These are phyloP conservation scores for Brachionichthys hirsutus DNA, from an alignment of 2,113 vertebrate genomes.

Conservation along the genomic window DNA sequence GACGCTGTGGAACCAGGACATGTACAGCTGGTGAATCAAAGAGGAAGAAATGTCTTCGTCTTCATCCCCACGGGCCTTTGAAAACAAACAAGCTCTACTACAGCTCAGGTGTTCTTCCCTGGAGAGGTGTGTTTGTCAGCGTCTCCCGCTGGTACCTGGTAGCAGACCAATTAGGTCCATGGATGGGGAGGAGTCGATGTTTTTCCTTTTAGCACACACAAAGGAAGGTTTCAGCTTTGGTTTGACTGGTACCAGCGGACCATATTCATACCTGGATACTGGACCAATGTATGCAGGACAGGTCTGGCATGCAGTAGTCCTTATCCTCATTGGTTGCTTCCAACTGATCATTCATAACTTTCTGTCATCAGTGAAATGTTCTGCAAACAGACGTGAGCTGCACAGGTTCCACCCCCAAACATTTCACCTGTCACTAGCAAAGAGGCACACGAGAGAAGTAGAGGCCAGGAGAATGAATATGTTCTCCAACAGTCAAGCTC, in stretches of 20 bases:
- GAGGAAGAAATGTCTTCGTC: constrained; percentile 12
- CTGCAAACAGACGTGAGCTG: no score
- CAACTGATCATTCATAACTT: no score
- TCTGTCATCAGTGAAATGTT: no score
- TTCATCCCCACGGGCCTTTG: constrained; percentile 39
- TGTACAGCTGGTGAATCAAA: constrained; percentile 9
- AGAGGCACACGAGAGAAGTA: no score
- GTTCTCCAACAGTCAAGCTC: no score
- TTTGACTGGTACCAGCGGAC: background rate
- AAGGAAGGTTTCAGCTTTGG: background rate
- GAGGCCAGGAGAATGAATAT: no score
- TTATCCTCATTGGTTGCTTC: no score
- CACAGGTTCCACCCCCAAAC: no score
- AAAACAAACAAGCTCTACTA: constrained; percentile 61
- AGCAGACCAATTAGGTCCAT: constrained; percentile 56
- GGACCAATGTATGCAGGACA: no score
- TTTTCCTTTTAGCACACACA: background rate
- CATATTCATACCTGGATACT: no score
- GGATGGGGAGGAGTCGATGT: background rate
- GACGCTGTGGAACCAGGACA: background rate
- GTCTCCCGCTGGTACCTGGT: constrained; percentile 41
- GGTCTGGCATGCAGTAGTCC: no score
- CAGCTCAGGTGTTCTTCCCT: constrained; percentile 54
- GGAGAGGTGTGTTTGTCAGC: constrained; percentile 61
- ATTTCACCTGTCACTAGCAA: no score